Conservation (phyloP, 53 echinoderm and acorn worm species). For the Holothuria leucospilota region DNA sequence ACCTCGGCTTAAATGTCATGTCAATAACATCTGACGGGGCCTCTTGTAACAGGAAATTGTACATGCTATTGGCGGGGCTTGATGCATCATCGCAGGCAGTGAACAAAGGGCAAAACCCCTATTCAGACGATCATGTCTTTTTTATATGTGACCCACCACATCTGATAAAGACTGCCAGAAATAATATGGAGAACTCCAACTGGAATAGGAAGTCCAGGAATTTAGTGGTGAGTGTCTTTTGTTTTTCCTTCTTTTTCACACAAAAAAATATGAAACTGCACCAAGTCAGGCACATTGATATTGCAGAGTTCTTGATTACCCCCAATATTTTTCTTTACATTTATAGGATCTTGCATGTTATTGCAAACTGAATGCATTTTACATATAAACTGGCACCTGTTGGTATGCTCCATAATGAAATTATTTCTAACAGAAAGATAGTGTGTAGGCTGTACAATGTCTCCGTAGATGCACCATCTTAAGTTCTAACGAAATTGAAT, state of each 20-base stretch:
- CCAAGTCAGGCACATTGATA: too few species aligned
- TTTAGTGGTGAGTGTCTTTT: too few species aligned
- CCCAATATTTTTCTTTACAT: too few species aligned
- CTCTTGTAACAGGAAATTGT: not conserved
- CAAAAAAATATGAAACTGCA: too few species aligned
- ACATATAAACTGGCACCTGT: too few species aligned
- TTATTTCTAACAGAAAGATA: too few species aligned
- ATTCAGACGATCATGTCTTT: not conserved
- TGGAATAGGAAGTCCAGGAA: too few species aligned
- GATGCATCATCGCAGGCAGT: not conserved
- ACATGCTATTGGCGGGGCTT: not conserved
- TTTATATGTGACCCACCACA: not conserved
- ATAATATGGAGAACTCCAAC: not conserved
- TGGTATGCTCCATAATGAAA: too few species aligned
- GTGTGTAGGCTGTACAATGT: not conserved
- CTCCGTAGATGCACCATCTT: not conserved
- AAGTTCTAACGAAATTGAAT: not conserved
- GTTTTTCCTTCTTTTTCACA: too few species aligned
- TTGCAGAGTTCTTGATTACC: too few species aligned
- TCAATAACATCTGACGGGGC: not conserved
- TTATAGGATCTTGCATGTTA: too few species aligned
- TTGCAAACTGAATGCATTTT: too few species aligned
- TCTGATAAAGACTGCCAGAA: not conserved
- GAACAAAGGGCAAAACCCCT: not conserved
- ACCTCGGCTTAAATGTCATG: not conserved